These are phyloP conservation scores for Thereuonema tuberculata DNA, from an alignment of 1,140 invertebrate species.

Conservation along the genomic window DNA sequence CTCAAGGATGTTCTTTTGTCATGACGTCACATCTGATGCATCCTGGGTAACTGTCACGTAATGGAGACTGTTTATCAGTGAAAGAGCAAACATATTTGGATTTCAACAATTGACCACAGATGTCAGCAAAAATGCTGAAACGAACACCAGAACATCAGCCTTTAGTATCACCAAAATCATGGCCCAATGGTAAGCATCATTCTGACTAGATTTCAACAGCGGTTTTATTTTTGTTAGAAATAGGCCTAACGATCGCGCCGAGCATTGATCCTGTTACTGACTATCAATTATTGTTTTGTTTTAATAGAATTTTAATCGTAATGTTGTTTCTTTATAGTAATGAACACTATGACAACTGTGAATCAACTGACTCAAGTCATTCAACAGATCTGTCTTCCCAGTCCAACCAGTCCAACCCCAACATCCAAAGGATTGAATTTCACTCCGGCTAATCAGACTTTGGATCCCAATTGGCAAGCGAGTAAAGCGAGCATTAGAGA, in stretches of 20 bases:
- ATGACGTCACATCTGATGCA: too few relatives aligned
- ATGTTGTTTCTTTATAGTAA: conserved; percentile 7
- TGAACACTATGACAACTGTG: conserved; percentile 22
- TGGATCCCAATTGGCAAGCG: conserved; percentile 80
- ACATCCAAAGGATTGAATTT: conserved; percentile 3
- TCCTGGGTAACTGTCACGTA: too few relatives aligned
- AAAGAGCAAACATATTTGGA: too few relatives aligned
- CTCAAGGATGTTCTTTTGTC: too few relatives aligned
- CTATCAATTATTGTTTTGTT: neutral
- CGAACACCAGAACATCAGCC: conserved; percentile 51
- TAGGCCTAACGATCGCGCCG: too few relatives aligned
- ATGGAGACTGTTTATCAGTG: too few relatives aligned
- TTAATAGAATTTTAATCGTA: neutral
- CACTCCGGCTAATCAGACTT: conserved; percentile 35
- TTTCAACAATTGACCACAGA: too few relatives aligned
- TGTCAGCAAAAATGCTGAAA: conserved; percentile 34
- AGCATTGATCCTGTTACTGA: too few relatives aligned
- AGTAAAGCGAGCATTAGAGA: conserved; percentile 70
- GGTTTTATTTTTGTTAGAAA: too few relatives aligned
- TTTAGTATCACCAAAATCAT: conserved; percentile 62
- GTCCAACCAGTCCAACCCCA: conserved; percentile 3
- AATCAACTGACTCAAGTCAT: conserved; percentile 12
- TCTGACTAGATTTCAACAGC: too few relatives aligned
- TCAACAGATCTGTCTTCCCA: conserved; percentile 19
- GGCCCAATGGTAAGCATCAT: conserved; percentile 60